phyloP scores from a whole-genome alignment of 35 echinoderm and acorn worm genomes.

The Lytechinus variegatus region DNA sequence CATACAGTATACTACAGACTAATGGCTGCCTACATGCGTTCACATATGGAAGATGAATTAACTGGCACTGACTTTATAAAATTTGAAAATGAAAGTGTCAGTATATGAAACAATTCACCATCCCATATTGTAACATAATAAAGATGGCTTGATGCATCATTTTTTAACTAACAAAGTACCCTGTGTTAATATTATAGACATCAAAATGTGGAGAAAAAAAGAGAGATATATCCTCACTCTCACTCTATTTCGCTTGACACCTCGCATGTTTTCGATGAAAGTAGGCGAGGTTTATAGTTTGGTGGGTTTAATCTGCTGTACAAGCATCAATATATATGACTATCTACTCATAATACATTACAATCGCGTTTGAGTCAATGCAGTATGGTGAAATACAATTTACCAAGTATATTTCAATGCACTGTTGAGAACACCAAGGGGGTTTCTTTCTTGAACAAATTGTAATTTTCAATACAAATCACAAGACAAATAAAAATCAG shows the following conservation, averaged over 20 bases:
- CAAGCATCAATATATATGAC: slow-evolving; percentile 30
- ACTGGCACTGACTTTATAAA: not conserved
- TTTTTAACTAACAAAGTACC: not conserved
- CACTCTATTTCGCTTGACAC: not conserved
- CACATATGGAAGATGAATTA: not conserved
- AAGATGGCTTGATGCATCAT: not conserved
- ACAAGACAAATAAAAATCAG: not conserved
- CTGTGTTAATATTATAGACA: not conserved
- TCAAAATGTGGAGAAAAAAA: not conserved
- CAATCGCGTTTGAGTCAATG: not conserved
- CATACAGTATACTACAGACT: not conserved
- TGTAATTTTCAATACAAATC: slow-evolving; percentile 5
- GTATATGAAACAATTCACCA: not conserved
- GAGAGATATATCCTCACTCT: not conserved
- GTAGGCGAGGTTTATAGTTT: not conserved
- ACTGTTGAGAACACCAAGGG: not conserved
- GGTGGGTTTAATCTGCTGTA: not conserved
- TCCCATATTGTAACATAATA: not conserved
- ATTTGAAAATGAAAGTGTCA: not conserved
- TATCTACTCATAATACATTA: not conserved
- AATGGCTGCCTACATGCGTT: not conserved
- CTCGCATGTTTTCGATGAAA: not conserved
- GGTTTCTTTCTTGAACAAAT: not conserved
- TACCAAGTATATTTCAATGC: not conserved
- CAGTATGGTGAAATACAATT: not conserved